Evolutionary conservation across 2,113 vertebrate species (phyloP).

Genomic region (Alligator sinensis): DNA sequence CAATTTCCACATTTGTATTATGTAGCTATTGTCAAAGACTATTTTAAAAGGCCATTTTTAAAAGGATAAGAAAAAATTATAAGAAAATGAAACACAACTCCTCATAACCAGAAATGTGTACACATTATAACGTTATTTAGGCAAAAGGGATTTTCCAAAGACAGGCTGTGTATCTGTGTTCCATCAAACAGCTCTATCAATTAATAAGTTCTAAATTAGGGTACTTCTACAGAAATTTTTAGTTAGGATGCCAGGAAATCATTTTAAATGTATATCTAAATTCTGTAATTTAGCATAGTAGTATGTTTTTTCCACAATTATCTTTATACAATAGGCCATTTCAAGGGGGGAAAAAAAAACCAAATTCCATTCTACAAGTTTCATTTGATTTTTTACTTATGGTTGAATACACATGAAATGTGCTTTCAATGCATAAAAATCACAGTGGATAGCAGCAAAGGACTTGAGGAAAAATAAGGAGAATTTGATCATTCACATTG

Average conservation of each 20-base stretch:
- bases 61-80: constrained; percentile 62
- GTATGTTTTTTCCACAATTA: constrained; percentile 12
- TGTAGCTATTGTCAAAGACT: constrained; percentile 35
- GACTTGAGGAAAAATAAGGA: constrained; percentile 73
- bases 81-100: constrained; percentile 42
- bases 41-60: constrained; percentile 79
- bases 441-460: constrained; percentile 90
- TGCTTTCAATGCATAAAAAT: constrained; percentile 89
- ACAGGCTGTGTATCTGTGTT: constrained; percentile 52
- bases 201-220: constrained; percentile 17
- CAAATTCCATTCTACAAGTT: constrained; percentile 69
- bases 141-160: constrained; percentile 45
- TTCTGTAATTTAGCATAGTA: constrained; percentile 50
- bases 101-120: constrained; percentile 42
- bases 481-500: constrained; percentile 84
- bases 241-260: constrained; percentile 33
- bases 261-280: constrained; percentile 46
- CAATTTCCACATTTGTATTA: constrained; percentile 48
- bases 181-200: constrained; percentile 49
- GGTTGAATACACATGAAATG: constrained; percentile 84
- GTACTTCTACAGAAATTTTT: constrained; percentile 31
- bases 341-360: constrained; percentile 61
- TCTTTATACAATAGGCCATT: constrained; percentile 51
- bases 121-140: constrained; percentile 63
- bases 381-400: constrained; percentile 77